A percentile compares a stretch with the other conserved stretches of the same genome.
These are phyloP conservation scores for Cartodere bifasciata DNA, from an alignment of 2,888 invertebrate genomes.

Conservation along the genomic window DNA sequence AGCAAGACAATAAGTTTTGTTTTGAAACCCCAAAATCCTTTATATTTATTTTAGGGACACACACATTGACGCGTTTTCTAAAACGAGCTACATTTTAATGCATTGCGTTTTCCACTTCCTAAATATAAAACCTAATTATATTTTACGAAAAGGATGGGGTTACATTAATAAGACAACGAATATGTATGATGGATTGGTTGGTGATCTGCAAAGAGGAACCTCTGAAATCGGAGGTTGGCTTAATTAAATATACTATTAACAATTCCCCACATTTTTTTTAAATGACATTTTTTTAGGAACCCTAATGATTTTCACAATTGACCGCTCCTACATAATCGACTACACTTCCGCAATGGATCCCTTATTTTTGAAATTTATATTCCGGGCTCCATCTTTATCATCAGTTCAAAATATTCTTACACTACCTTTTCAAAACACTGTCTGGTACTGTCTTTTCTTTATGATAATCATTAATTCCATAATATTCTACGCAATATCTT, in stretches of 20 bases:
- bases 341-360: slow-evolving; percentile 56
- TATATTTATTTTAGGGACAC: slow-evolving; percentile 26
- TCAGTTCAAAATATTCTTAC: slow-evolving; percentile 59
- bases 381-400: slow-evolving; percentile 56
- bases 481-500: slow-evolving; percentile 29
- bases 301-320: slow-evolving; percentile 48
- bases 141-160: slow-evolving; percentile 43
- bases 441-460: slow-evolving; percentile 47
- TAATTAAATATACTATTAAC: too few species aligned
- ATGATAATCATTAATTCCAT: slow-evolving; percentile 38
- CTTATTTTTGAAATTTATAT: slow-evolving; percentile 55
- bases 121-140: slow-evolving; percentile 39
- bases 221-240: slow-evolving; percentile 44
- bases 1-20: background rate
- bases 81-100: slow-evolving; percentile 42
- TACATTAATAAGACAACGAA: slow-evolving; percentile 38
- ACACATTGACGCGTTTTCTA: slow-evolving; percentile 42
- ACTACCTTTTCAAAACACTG: slow-evolving; percentile 49
- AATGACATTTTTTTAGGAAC: slow-evolving; percentile 43
- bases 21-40: too few species aligned
- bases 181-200: slow-evolving; percentile 46
- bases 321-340: slow-evolving; percentile 48
- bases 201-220: slow-evolving; percentile 39
- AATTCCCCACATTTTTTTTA: too few species aligned
- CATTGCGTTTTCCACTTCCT: slow-evolving; percentile 41